phyloP scores from a whole-genome alignment of 2,113 vertebrate genomes.

The Dinomys branickii region DNA sequence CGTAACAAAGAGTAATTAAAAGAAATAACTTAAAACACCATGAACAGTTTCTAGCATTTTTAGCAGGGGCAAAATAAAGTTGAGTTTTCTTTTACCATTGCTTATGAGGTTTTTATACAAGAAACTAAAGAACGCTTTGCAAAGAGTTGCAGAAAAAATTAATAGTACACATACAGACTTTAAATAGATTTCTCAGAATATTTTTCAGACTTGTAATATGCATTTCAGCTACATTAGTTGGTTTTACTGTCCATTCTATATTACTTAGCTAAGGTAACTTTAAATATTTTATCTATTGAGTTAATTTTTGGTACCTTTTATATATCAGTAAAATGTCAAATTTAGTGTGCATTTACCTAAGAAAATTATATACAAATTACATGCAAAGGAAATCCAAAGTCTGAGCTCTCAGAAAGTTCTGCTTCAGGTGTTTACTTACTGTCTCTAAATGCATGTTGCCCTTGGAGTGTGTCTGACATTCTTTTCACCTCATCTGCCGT shows the following conservation, averaged over 20 bases:
- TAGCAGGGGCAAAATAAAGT: not conserved
- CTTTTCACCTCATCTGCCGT: not conserved
- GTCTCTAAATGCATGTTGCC: not conserved
- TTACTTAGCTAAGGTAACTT: not conserved
- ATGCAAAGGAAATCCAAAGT: not conserved
- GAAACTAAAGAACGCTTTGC: not conserved
- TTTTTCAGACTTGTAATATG: not conserved
- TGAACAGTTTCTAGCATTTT: not conserved
- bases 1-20: not conserved
- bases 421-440: not conserved
- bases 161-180: not conserved
- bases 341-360: not conserved
- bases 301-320: not conserved
- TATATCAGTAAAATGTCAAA: not conserved
- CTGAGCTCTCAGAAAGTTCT: not conserved
- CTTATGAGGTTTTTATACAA: not conserved
- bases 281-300: constrained; percentile 4
- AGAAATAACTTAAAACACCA: not conserved
- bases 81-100: not conserved
- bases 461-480: not conserved
- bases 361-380: not conserved
- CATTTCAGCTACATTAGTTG: constrained; percentile 6
- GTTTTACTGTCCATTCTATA: not conserved
- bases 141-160: not conserved
- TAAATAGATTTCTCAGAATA: constrained; percentile 18